Evolutionary conservation across 2,888 invertebrate species (phyloP), one percentile per base, ranked within the genome.

Genomic region (Athalia circularis): DNA sequence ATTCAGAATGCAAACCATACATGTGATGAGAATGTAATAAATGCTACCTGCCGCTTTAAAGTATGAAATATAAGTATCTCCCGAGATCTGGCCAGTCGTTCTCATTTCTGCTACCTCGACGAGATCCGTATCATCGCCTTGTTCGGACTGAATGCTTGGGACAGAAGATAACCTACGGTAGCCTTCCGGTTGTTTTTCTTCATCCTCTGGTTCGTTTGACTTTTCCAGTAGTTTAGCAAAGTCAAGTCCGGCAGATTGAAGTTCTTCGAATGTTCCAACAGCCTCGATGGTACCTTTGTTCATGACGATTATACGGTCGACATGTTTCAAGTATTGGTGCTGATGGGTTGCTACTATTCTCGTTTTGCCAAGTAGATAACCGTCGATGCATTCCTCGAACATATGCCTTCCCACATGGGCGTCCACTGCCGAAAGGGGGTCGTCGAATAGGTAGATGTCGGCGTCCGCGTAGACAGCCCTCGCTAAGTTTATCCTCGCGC

Each of bases 351-450:
- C 92, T 13, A 94, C 90, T 77, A 94, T 90, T 65, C 92, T 88
- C 0, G 92, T 91, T 83, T 92, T 92, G 43, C 91, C 89, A 62
- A 90, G 90, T 48, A 95, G 88, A 82, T 92, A 91, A 47, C 92
- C 92, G 5, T 93, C 92, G 77, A 96, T 92, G 86, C 96, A 97
- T 85, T 95, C 93, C 87, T 98, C 96, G 90, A 98, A 98, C 83
- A 98, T 92, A 90, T 97, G 96, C 4, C 96, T 94, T 0, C 97
- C 96, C 0, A 98, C 98, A 88, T 96, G 96, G 0, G 97, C 94
- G 91, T 98, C 98, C 11, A 98, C 98, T 0, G 98, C 98, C 80
- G 97, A 95, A 57, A 98, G 91, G 0, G 98, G 98, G 91, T 98
- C 98, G 89, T 98, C 98, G 76, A 98, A 91, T 15, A 98, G 90